Percentiles rank a stretch among this genome's conserved stretches.
Evolutionary conservation across 2,113 vertebrate genomes (phyloP).

Genomic region (human): GRCh38 chr4:151013501-151014000

Average conservation of each 20-base stretch:
- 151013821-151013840: not conserved
- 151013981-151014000: not conserved
- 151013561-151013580: not conserved
- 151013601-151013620: not conserved
- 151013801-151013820: not conserved
- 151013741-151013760: constrained; percentile 34
- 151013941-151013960: constrained; percentile 27
- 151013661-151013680: not conserved
- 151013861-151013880: not conserved
- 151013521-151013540: too few species aligned
- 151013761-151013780: not conserved
- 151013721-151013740: not conserved
- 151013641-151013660: not conserved
- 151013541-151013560: too few species aligned
- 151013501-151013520: not conserved
- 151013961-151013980: constrained; percentile 17
- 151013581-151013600: not conserved
- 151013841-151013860: constrained; percentile 20
- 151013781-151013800: constrained; percentile 28
- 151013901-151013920: not conserved
- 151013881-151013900: not conserved
- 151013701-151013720: not conserved
- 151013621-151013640: not conserved
- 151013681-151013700: not conserved
- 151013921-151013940: constrained; percentile 30